Conservation (phyloP, 2,113 vertebrate genomes). For the Ammodytes dubius region DNA sequence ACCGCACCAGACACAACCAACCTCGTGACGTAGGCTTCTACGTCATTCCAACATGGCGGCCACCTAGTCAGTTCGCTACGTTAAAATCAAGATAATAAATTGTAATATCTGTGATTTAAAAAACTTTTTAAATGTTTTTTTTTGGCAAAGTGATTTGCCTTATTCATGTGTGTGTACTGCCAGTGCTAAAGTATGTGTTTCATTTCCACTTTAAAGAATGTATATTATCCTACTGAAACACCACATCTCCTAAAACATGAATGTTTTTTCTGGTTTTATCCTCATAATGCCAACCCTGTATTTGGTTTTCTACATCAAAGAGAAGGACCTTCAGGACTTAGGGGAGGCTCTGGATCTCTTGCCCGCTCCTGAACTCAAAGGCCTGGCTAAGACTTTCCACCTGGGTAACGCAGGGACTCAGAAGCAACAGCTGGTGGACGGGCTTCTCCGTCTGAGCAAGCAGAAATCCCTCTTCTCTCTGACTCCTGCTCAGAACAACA, state of each 20-base stretch:
- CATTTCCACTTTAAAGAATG: no score
- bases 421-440: constrained; percentile 90
- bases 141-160: no score
- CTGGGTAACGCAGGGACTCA: constrained; percentile 85
- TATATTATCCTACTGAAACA: background rate
- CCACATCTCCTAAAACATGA: background rate
- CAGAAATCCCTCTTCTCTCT: constrained; percentile 90
- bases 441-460: constrained; percentile 88
- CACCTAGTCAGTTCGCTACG: no score
- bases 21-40: no score
- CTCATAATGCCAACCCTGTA: background rate
- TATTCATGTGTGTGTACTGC: no score
- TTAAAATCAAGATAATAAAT: no score
- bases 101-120: no score
- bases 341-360: constrained; percentile 91
- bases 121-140: no score
- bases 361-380: constrained; percentile 91
- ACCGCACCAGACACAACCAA: no score
- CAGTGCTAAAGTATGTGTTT: no score
- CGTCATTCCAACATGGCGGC: no score
- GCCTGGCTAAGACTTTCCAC: constrained; percentile 92
- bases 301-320: constrained; percentile 70
- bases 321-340: constrained; percentile 90
- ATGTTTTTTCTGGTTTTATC: background rate
- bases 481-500: constrained; percentile 74